A percentile compares a stretch with the other conserved stretches of the same genome.
Conservation (phyloP, 2,113 vertebrate genomes). For the Ancistrus triradiatus region DNA sequence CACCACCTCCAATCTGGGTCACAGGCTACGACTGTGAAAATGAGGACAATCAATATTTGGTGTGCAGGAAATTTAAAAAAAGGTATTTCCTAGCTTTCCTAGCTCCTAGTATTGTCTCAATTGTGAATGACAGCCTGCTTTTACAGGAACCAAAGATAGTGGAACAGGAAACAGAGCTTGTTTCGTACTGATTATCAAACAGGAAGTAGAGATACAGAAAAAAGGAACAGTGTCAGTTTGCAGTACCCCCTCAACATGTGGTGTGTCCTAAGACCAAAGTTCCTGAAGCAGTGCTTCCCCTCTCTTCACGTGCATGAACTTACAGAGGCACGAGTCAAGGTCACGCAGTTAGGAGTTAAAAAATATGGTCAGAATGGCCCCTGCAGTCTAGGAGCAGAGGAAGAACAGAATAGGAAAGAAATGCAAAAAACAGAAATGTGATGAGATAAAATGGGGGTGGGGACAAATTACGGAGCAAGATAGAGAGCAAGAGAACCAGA, state of each 20-base stretch:
- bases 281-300: conserved; percentile 20
- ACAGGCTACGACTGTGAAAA: too few relatives aligned
- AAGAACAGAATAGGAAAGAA: too few relatives aligned
- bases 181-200: conserved; percentile 28
- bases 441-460: not conserved
- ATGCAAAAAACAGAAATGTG: not conserved
- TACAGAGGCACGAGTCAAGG: not conserved
- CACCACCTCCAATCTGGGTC: too few relatives aligned
- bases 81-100: too few relatives aligned
- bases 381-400: not conserved
- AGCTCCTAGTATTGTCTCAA: too few relatives aligned
- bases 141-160: not conserved
- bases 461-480: not conserved
- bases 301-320: not conserved
- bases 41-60: too few relatives aligned
- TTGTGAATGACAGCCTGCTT: too few relatives aligned
- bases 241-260: not conserved
- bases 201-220: conserved; percentile 59
- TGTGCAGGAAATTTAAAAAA: too few relatives aligned
- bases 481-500: too few relatives aligned
- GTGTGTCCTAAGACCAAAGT: conserved; percentile 24
- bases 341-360: not conserved
- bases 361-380: not conserved
- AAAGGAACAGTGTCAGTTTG: conserved; percentile 56
- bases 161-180: conserved; percentile 11